Base-by-base conservation (phyloP, 2,113 vertebrate genomes). In the Sebastes fasciatus region DNA sequence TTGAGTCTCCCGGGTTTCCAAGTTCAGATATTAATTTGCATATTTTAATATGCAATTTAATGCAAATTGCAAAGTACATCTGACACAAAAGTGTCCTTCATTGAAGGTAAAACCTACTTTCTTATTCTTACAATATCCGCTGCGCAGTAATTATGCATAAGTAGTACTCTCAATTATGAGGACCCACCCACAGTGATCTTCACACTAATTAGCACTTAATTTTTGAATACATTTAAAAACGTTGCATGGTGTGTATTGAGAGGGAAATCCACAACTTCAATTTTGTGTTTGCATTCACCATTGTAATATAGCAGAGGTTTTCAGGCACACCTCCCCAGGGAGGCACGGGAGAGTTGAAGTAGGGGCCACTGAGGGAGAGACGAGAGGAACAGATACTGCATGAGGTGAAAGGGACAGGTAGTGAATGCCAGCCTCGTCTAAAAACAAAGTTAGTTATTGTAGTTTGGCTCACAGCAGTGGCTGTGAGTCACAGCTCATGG, bases 1-100 rank as follows among this genome's bases (percentile, higher is more conserved):
- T 51, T 14, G 1, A 63, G 46, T 88, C 83, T 75, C 84, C 40
- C 0, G 54, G 81, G 84, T 76, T 74, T 79, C 60, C 34, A 43
- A 79, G 62, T 89, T 86, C 80, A 80, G 64, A 77, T 82, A 80
- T 61, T 84, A 57, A 91, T 91, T 91, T 89, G 86, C 91, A 91
- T 68, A 91, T 88, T 79, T 92, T 80, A 90, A 91, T 84, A 91
- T 90, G 71, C 87, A 89, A 79, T 88, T 80, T 42, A 14, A 86
- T 92, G 92, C 82, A 89, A 90, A 91, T 88, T 63, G 2, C 69
- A 85, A 65, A 81, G 45, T 81, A 78, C 70, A 78, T 86, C 77
- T 74, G 57, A 74, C 52, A 83, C 43, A 82, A 88, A 89, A 82
- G 80, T 85, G 70, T 81, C 83, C 74, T 80, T 85, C 64, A 82